phyloP scores from a whole-genome alignment of 2,888 invertebrate genomes.

The Plebejus anna region DNA sequence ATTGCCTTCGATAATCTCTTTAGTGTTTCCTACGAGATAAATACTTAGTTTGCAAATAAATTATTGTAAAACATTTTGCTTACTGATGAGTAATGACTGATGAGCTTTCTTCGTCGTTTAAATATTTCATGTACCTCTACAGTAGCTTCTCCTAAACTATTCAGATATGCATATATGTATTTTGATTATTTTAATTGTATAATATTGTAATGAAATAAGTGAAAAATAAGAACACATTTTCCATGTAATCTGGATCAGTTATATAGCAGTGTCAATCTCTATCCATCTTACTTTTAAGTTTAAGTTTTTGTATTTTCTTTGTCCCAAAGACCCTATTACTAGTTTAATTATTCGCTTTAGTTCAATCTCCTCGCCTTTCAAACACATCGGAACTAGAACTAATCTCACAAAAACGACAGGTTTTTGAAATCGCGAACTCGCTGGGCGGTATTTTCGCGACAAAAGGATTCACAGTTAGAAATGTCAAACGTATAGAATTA shows the following conservation, averaged over 20 bases:
- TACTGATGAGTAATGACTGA: neutral
- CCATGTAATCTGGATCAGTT: neutral
- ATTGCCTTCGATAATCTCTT: neutral
- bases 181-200: too few relatives aligned
- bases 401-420: slow-evolving; percentile 26
- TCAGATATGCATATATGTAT: too few relatives aligned
- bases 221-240: too few relatives aligned
- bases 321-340: neutral
- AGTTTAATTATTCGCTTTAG: neutral
- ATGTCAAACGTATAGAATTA: slow-evolving; percentile 73
- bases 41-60: neutral
- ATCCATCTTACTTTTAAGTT: neutral
- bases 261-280: neutral
- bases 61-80: neutral
- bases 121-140: neutral
- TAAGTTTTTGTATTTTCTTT: neutral
- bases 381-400: slow-evolving; percentile 21
- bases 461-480: slow-evolving; percentile 69
- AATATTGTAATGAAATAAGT: too few relatives aligned
- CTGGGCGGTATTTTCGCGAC: slow-evolving; percentile 62
- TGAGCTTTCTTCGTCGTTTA: neutral
- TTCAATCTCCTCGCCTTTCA: neutral
- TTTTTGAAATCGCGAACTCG: slow-evolving; percentile 46
- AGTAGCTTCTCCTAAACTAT: too few relatives aligned
- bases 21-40: neutral